These are phyloP conservation scores for Holothuria scabra DNA, from an alignment of 53 echinoderm and acorn worm genomes.

Conservation along the genomic window DNA sequence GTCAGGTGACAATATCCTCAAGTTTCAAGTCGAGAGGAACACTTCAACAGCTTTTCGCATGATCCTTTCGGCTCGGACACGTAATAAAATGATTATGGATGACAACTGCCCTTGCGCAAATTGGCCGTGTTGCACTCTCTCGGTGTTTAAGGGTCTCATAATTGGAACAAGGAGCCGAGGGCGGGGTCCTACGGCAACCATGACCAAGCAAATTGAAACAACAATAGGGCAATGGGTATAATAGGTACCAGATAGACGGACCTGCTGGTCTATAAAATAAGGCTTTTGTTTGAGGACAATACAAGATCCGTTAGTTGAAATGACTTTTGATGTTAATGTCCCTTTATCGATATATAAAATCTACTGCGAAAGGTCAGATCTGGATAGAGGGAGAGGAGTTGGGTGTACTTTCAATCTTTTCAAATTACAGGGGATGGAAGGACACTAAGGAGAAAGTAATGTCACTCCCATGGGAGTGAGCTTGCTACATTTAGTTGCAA, in stretches of 20 bases:
- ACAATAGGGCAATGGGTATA: not conserved
- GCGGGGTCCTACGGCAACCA: constrained; percentile 20
- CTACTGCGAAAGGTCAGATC: too few species aligned
- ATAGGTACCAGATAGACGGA: too few species aligned
- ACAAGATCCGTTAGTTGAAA: not conserved
- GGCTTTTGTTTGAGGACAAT: constrained; percentile 21
- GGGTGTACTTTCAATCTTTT: too few species aligned
- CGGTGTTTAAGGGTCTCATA: not conserved
- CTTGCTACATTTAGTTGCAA: constrained; percentile 8
- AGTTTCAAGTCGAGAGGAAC: not conserved
- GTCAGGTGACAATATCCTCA: not conserved
- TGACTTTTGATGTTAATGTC: constrained; percentile 18
- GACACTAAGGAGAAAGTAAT: too few species aligned
- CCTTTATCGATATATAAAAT: too few species aligned
- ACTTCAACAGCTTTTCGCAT: not conserved
- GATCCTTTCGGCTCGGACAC: constrained; percentile 2
- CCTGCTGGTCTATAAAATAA: not conserved
- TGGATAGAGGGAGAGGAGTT: too few species aligned
- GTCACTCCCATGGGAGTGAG: not conserved
- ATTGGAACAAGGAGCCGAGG: constrained; percentile 19
- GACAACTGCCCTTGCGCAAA: constrained; percentile 44
- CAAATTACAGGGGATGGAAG: too few species aligned
- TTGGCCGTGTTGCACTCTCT: not conserved
- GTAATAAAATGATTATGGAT: constrained; percentile 1
- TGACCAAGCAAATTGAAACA: constrained; percentile 9